These are phyloP conservation scores for Palythoa grandis DNA, from an alignment of 92 coral and sea anemone species.

Conservation along the genomic window DNA sequence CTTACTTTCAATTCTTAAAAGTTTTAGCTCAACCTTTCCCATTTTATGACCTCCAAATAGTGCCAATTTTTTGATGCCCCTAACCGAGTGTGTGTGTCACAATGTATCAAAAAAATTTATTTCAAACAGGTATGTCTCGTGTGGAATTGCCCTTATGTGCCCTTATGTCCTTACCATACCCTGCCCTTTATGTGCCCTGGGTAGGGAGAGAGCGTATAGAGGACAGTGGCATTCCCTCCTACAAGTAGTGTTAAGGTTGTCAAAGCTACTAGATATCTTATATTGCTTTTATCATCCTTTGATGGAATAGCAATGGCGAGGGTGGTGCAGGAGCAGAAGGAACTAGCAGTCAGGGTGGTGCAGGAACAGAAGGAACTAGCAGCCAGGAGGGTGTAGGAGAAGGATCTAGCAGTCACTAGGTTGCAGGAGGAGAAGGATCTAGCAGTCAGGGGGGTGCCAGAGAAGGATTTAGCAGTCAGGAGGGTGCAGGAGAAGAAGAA, in stretches of 20 bases:
- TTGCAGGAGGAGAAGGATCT: background rate
- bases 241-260: background rate
- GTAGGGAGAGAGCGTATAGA: background rate
- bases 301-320: slow-evolving; percentile 1
- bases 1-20: slow-evolving; percentile 2
- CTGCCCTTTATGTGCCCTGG: background rate
- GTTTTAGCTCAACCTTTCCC: background rate
- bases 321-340: slow-evolving; percentile 8
- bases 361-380: slow-evolving; percentile 7
- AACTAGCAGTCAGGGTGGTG: slow-evolving; percentile 3
- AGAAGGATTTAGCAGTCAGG: background rate
- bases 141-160: slow-evolving; percentile 8
- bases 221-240: slow-evolving; percentile 1
- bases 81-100: slow-evolving; percentile 8
- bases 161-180: background rate
- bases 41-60: background rate
- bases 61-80: slow-evolving; percentile 4
- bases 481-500: background rate
- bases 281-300: background rate
- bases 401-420: background rate
- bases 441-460: background rate
- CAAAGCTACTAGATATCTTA: slow-evolving; percentile 9
- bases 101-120: slow-evolving; percentile 9
- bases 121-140: background rate
- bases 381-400: background rate